A percentile compares a stretch with the other conserved stretches of the same genome.
These are phyloP conservation scores for Rousettus leschenaultii DNA, from an alignment of 2,113 vertebrate species.

Conservation along the genomic window DNA sequence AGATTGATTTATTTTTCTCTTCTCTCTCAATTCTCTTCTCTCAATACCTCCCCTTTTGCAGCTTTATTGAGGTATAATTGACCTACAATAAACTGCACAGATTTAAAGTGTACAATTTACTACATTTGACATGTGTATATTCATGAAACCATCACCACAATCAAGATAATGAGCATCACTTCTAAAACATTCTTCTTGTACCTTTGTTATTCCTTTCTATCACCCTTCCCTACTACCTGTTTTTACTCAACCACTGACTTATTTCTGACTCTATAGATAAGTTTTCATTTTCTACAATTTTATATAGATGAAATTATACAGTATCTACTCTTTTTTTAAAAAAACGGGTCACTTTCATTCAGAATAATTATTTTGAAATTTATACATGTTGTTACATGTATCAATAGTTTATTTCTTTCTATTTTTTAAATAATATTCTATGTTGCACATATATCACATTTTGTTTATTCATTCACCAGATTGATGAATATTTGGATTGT, in stretches of 20 bases:
- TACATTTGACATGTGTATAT: background rate
- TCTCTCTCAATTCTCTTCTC: background rate
- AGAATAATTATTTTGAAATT: background rate
- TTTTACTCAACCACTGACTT: background rate
- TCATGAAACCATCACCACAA: background rate
- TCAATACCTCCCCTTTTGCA: background rate
- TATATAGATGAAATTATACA: background rate
- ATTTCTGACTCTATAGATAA: background rate
- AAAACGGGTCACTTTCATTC: background rate
- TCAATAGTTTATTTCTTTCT: background rate
- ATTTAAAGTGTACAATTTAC: background rate
- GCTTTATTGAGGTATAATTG: background rate
- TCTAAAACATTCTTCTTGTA: background rate
- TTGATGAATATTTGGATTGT: background rate
- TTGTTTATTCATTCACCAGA: background rate
- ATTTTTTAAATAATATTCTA: background rate
- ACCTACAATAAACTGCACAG: background rate
- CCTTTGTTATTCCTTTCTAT: background rate
- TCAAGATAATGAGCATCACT: background rate
- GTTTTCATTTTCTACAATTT: constrained; percentile 19
- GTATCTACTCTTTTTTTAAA: background rate
- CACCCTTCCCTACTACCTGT: background rate
- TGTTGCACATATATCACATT: background rate
- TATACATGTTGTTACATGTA: background rate
- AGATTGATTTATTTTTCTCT: background rate